Evolutionary conservation across 2,797 vertebrate species (phyloP), one percentile per base, ranked within the genome.

Genomic region (Peromyscus melanophrys): DNA sequence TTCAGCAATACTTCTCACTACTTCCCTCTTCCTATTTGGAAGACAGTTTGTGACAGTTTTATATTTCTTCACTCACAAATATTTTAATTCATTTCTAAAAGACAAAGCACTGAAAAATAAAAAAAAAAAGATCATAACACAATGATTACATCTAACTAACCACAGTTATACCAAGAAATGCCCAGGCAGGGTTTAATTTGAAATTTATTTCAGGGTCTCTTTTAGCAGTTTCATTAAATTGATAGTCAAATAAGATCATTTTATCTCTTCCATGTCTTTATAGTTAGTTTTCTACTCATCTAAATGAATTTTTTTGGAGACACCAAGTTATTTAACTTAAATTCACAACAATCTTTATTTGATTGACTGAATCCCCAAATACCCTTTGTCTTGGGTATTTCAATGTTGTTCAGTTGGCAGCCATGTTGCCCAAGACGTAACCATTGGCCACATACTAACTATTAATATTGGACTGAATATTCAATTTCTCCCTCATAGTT

Each of bases 71-170:
- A 90, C 43, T 40, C 85, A 34, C 77, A 71, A 78, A 49, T 92
- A 90, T 83, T 73, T 92, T 19, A 82, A 8, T 80, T 9, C 37
- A 80, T 67, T 96, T 89, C 63, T 80, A 61, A 96, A 95, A 88
- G 29, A 57, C 69, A 52, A 94, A 14, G 11, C 21, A 65, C 80
- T 83, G 59, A 69, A 77, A 49, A 49, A 11, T 49, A 11, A 49
- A 49, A 49, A 43, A 43, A 65, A 61, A 37, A 4, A 17, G 17
- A 81, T 80, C 77, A 76, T n/a, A 69, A 37, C 73, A 67, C 37
- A 89, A 61, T 59, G 57, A 85, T 81, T 25, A 82, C 23, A 75
- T 34, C 13, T 91, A 52, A 55, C 92, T 55, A 95, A 63, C 40
- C 95, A 10, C 82, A 80, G 76, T 94, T 89, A 59, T 17, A 57